Evolutionary conservation across 2,888 invertebrate species (phyloP).

Genomic region (Adelognathus sp.): DNA sequence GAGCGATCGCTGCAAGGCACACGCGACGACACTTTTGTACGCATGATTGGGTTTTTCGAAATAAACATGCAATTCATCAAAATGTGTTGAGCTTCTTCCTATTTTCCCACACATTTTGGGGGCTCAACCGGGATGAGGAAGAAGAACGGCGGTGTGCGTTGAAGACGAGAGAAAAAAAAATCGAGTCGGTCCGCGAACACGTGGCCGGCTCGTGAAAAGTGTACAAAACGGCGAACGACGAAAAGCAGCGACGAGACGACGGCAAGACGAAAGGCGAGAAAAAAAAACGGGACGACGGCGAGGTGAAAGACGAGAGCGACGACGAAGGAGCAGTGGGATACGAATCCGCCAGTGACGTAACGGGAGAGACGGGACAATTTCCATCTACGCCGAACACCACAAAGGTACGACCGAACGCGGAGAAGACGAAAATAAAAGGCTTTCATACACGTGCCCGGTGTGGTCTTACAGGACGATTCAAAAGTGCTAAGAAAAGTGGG

Average conservation of each 20-base stretch:
- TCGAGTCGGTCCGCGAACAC: not conserved
- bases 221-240: not conserved
- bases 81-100: too few relatives aligned
- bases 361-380: not conserved
- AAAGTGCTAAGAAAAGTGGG: not conserved
- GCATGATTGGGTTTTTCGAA: too few relatives aligned
- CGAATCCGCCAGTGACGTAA: too few relatives aligned
- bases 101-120: slow-evolving; percentile 18
- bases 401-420: too few relatives aligned
- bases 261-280: not conserved
- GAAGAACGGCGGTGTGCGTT: not conserved
- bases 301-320: not conserved
- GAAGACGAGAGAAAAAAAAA: not conserved
- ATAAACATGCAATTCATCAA: too few relatives aligned
- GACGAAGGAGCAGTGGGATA: not conserved
- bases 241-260: not conserved
- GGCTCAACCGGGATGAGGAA: slow-evolving; percentile 8
- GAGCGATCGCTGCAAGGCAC: too few relatives aligned
- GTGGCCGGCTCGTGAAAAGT: not conserved
- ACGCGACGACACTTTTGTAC: too few relatives aligned
- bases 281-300: not conserved
- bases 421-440: slow-evolving; percentile 4
- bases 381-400: not conserved
- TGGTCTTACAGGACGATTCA: slow-evolving; percentile 5
- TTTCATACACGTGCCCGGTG: slow-evolving; percentile 1